These are phyloP conservation scores for Eriosoma lanigerum DNA, from an alignment of 1,140 invertebrate species.

Conservation along the genomic window DNA sequence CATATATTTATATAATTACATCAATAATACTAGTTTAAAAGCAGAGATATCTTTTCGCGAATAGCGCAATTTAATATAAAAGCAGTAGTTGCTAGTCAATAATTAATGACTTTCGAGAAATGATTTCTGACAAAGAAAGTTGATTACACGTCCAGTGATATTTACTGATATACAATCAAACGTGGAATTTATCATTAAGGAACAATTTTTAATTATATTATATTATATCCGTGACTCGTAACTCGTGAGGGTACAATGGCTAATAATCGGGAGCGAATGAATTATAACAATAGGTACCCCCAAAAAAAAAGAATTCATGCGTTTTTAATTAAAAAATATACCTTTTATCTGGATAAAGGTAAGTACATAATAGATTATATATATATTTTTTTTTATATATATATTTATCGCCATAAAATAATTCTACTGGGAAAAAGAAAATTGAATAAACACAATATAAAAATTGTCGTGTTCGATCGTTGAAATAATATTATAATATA, in stretches of 20 bases:
- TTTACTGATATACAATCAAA: neutral
- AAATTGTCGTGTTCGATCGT: neutral
- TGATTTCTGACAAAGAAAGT: neutral
- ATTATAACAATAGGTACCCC: neutral
- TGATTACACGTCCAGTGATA: neutral
- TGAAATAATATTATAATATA: neutral
- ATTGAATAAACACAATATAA: neutral
- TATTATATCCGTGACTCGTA: neutral
- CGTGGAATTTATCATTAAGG: neutral
- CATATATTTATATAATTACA: too few species aligned
- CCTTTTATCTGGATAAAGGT: constrained; percentile 4
- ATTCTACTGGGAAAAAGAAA: neutral
- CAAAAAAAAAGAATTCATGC: too few species aligned
- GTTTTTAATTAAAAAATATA: neutral
- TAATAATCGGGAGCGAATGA: neutral
- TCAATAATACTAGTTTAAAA: too few species aligned
- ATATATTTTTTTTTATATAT: neutral
- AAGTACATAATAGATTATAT: neutral
- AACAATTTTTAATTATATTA: neutral
- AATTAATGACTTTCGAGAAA: neutral
- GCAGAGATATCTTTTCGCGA: too few species aligned
- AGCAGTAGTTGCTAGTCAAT: neutral
- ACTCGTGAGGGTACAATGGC: too few species aligned
- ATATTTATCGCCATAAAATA: constrained; percentile 4
- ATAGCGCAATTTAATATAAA: neutral